Percentiles rank a stretch among this genome's conserved stretches.
Evolutionary conservation across 2,113 vertebrate species (phyloP).

Genomic region (Hystrix brachyura): DNA sequence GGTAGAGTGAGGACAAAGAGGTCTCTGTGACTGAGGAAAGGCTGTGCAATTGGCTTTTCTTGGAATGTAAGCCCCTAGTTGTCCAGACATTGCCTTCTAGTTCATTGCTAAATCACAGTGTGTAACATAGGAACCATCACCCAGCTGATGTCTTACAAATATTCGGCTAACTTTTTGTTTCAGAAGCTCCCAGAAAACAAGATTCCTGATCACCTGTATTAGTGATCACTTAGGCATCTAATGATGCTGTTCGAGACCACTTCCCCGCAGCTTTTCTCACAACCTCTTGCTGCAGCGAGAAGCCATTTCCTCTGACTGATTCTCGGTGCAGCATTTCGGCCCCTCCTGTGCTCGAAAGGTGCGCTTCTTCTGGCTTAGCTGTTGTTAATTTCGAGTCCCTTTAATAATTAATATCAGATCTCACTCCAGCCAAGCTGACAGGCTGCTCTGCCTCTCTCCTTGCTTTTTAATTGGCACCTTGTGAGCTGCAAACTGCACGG

Average conservation of each 20-base stretch:
- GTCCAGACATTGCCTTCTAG: background rate
- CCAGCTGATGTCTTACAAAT: background rate
- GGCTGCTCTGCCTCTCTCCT: slow-evolving; percentile 53
- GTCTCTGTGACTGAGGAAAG: background rate
- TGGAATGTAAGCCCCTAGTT: background rate
- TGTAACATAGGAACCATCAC: background rate
- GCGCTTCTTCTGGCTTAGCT: background rate
- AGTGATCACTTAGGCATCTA: background rate
- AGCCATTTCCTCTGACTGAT: background rate
- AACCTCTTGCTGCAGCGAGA: background rate
- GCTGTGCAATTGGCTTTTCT: background rate
- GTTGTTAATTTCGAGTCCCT: slow-evolving; percentile 68
- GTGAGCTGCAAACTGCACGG: slow-evolving; percentile 70
- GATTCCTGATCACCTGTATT: background rate
- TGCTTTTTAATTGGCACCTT: slow-evolving; percentile 84
- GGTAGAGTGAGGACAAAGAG: background rate
- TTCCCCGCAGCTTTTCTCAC: background rate
- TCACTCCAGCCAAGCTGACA: slow-evolving; percentile 67
- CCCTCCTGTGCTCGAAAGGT: background rate
- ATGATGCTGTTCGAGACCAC: background rate
- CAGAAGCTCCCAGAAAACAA: background rate
- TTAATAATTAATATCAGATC: slow-evolving; percentile 79
- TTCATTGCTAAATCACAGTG: background rate
- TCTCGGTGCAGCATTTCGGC: background rate
- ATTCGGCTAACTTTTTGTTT: background rate